Evolutionary conservation across 2,797 vertebrate species (phyloP).

Genomic region (Varecia variegata): DNA sequence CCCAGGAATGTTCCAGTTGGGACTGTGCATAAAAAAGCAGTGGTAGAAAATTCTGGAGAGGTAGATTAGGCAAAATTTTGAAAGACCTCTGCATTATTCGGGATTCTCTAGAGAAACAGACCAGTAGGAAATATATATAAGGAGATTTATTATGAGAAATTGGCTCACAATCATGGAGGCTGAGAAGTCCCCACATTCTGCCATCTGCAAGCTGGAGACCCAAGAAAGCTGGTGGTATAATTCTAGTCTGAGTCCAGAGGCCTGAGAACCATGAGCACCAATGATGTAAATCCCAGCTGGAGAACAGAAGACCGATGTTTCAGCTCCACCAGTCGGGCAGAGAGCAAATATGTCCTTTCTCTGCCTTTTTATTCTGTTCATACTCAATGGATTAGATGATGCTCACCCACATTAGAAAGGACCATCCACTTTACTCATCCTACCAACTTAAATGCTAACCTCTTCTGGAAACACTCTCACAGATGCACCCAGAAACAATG

Average conservation of each 20-base stretch:
- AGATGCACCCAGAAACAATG: not conserved
- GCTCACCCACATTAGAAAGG: not conserved
- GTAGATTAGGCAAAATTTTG: not conserved
- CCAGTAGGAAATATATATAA: too few species aligned
- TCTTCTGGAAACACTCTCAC: not conserved
- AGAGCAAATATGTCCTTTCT: not conserved
- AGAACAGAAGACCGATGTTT: not conserved
- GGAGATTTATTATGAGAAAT: not conserved
- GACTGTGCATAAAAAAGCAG: not conserved
- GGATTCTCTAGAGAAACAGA: not conserved
- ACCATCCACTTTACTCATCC: not conserved
- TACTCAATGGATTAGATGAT: not conserved
- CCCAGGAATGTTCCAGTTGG: too few species aligned
- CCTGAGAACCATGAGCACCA: not conserved
- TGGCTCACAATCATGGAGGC: not conserved
- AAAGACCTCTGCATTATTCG: not conserved
- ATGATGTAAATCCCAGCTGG: not conserved
- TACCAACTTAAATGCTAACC: not conserved
- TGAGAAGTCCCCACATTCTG: not conserved
- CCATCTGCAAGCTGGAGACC: not conserved
- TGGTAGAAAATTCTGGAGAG: not conserved
- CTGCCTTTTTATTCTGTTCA: not conserved
- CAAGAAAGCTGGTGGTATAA: not conserved
- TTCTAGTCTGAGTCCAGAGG: not conserved
- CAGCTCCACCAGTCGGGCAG: not conserved